Base-by-base conservation (phyloP, 2,113 vertebrate species). In the Ophiodon elongatus region DNA sequence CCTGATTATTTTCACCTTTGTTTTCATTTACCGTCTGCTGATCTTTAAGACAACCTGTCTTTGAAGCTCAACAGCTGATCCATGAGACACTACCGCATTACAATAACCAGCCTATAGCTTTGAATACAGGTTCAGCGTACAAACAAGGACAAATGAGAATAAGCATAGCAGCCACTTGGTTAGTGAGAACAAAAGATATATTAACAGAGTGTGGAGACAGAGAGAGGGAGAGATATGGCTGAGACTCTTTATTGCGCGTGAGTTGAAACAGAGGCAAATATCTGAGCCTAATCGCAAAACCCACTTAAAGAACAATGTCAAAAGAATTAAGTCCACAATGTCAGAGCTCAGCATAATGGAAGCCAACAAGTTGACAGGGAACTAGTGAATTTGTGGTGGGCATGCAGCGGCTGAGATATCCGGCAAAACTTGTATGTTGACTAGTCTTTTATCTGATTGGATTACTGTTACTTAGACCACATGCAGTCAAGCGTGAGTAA, bases 391-490 rank as follows among this genome's bases (percentile, higher is more conserved):
- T 41, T 89, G 81, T 85, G 88, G 80, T 82, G 75, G 80, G 74
- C 11, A n/a, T 71, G 39, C 60, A 88, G 74, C 68, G 59, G 75
- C 91, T 86, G 86, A 85, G 85, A 83, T 84, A 90, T 86, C 78
- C 45, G 54, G 86, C 56, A 87, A 87, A 87, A 92, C 85, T 88
- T 88, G 82, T 76, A 82, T 86, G 84, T 80, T 82, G 85, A 88
- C 89, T 87, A 85, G 91, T 93, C 80, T 80, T 92, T 87, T 84
- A 90, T 94, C 85, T 91, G 90, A 93, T 89, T 91, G 83, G 76
- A 92, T 93, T 88, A 90, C 67, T 73, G 79, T 89, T 89, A 91
- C 84, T 89, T 73, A 85, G 79, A 71, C 72, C 68, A 67, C 41
- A 78, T 5, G 59, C 86, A 88, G 69, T 76, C n/a, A 67, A 85